Base-by-base conservation (phyloP, 2,888 invertebrate species). In the Platycheirus albimanus region DNA sequence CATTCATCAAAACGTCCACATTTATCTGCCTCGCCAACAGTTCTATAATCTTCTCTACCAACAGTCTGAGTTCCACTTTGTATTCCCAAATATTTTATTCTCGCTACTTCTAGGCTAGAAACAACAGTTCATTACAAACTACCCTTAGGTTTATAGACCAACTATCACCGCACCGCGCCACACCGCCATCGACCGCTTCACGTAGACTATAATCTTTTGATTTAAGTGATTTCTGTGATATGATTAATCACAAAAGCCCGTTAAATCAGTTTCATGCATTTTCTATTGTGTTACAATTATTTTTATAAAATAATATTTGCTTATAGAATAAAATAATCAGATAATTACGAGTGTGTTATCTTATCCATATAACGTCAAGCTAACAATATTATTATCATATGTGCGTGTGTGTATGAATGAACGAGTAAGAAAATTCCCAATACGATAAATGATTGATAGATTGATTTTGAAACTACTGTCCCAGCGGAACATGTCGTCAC, bases 361-460 rank as follows among this genome's bases (percentile, higher is more conserved):
- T 81, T 71, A 77, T 81, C 77, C 47, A 13, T 11, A n/a, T 71
- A 66, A 19, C 51, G 28, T 7, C 30, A 20, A 7, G 13, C 30
- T 10, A 19, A 15, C 20, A 13, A 20, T 38, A 8, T 38, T 19
- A n/a, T n/a, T n/a, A n/a, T n/a, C n/a, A n/a, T 20, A 7, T 36
- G 11, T 19, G 38, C 13, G 2, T 36, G 13, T 11, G 11, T 30
- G 15, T 45, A 13, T 28, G 30, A 52, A 63, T 56, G n/a, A 52
- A 6, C 6, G 17, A 51, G 19, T 33, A 45, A 33, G 41, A 56
- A 33, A 51, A 75, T 61, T 28, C 5, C 10, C 38, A 20, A 20
- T 33, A 51, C 63, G 36, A 52, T 81, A 71, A 66, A 63, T 77
- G 71, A 81, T 71, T 81, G 77, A 77, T 67, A 77, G 81, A 71